Percentiles rank a stretch among this genome's conserved stretches.
These are phyloP conservation scores for Mugil cephalus DNA, from an alignment of 2,113 vertebrate species.

Conservation along the genomic window DNA sequence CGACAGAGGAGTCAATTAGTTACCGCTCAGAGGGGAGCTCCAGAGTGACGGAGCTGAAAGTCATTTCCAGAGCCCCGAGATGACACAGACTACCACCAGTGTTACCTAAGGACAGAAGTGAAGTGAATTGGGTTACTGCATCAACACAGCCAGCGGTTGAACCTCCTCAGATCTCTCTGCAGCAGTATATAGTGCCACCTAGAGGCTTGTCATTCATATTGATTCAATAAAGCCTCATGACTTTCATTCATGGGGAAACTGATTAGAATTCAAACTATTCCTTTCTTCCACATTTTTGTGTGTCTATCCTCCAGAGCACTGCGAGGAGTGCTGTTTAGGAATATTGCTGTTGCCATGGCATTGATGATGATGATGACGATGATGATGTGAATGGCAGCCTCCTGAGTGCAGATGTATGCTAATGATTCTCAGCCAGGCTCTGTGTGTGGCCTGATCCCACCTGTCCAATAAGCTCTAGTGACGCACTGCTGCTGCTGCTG, in stretches of 20 bases:
- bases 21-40: not conserved
- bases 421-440: slow-evolving; percentile 55
- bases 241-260: not conserved
- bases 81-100: slow-evolving; percentile 16
- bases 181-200: slow-evolving; percentile 55
- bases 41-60: not conserved
- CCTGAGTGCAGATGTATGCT: slow-evolving; percentile 61
- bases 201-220: slow-evolving; percentile 30
- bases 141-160: slow-evolving; percentile 4
- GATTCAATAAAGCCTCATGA: not conserved
- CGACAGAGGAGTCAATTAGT: not conserved
- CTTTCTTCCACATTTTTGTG: not conserved
- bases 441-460: slow-evolving; percentile 54
- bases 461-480: slow-evolving; percentile 51
- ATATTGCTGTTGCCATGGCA: slow-evolving; percentile 70
- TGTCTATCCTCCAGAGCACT: not conserved
- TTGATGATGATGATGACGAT: slow-evolving; percentile 57
- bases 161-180: slow-evolving; percentile 6
- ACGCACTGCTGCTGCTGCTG: slow-evolving; percentile 12
- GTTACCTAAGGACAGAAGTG: slow-evolving; percentile 19
- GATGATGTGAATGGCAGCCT: slow-evolving; percentile 57
- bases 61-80: not conserved
- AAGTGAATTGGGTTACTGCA: slow-evolving; percentile 10
- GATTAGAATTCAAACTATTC: no score
- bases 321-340: slow-evolving; percentile 33